These are phyloP conservation scores for Lepidonotus clava DNA, from an alignment of 2,888 invertebrate genomes.

Conservation along the genomic window DNA sequence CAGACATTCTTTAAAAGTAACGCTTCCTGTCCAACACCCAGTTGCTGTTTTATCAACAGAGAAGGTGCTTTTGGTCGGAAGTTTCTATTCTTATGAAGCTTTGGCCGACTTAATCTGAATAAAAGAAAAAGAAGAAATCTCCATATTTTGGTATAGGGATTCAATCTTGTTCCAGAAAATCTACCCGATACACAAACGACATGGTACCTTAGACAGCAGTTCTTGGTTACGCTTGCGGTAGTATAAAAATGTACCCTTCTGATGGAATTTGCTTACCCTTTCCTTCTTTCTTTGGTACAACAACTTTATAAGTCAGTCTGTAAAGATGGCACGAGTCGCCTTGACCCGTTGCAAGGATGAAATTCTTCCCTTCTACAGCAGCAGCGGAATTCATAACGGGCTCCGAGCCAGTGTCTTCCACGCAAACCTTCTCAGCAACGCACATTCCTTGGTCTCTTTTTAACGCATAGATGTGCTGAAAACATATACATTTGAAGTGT, in stretches of 20 bases:
- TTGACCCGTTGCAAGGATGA: slow-evolving; percentile 92
- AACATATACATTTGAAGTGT: slow-evolving; percentile 61
- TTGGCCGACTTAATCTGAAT: too few species aligned
- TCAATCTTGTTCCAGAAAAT: too few species aligned
- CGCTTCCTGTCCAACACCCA: too few species aligned
- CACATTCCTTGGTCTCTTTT: slow-evolving; percentile 85
- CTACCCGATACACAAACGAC: not conserved
- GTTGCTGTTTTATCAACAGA: too few species aligned
- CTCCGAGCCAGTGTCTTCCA: slow-evolving; percentile 87
- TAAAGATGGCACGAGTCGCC: slow-evolving; percentile 86
- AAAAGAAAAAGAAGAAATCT: too few species aligned
- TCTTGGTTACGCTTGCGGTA: not conserved
- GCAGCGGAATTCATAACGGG: slow-evolving; percentile 93
- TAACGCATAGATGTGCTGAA: slow-evolving; percentile 95
- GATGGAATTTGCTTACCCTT: not conserved
- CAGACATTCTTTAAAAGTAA: too few species aligned
- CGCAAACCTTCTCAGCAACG: slow-evolving; percentile 91
- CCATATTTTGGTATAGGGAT: too few species aligned
- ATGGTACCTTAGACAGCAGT: not conserved
- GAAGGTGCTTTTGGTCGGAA: too few species aligned
- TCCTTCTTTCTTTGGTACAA: slow-evolving; percentile 67
- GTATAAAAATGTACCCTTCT: too few species aligned
- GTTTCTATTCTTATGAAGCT: too few species aligned
- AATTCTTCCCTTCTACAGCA: slow-evolving; percentile 86
- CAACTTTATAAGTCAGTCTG: slow-evolving; percentile 75